These are phyloP conservation scores for Anoplopoma fimbria DNA, from an alignment of 2,113 vertebrate species.

Conservation along the genomic window DNA sequence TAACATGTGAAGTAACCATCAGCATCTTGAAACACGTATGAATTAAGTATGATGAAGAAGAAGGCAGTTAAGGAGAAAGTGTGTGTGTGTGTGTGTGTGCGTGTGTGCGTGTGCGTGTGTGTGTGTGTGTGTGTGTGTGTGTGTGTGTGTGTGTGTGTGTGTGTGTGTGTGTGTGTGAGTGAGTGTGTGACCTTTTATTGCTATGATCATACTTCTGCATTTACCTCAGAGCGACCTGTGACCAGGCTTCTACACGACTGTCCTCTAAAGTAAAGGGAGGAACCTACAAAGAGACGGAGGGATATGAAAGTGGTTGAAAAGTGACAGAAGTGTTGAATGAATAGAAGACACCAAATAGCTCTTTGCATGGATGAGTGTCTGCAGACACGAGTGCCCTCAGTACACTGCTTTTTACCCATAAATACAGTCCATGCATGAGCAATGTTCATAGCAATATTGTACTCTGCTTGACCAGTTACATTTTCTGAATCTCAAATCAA, in stretches of 20 bases:
- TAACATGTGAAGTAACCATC: slow-evolving; percentile 62
- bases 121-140: slow-evolving; percentile 30
- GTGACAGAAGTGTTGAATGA: slow-evolving; percentile 61
- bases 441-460: slow-evolving; percentile 8
- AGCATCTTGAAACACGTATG: slow-evolving; percentile 53
- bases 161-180: slow-evolving; percentile 5
- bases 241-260: slow-evolving; percentile 40
- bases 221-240: slow-evolving; percentile 51
- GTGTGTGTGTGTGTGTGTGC: slow-evolving; percentile 1
- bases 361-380: slow-evolving; percentile 77
- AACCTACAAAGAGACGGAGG: slow-evolving; percentile 29
- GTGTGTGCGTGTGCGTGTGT: slow-evolving; percentile 23
- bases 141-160: slow-evolving; percentile 1
- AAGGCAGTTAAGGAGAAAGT: slow-evolving; percentile 3
- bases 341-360: slow-evolving; percentile 78
- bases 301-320: slow-evolving; percentile 45
- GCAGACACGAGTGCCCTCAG: slow-evolving; percentile 67
- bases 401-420: slow-evolving; percentile 59
- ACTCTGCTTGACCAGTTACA: slow-evolving; percentile 18
- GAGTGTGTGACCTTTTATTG: slow-evolving; percentile 55
- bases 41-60: slow-evolving; percentile 73
- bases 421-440: slow-evolving; percentile 37
- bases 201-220: slow-evolving; percentile 43
- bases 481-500: neutral
- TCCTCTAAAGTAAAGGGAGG: slow-evolving; percentile 49